Conservation (phyloP, 2,888 invertebrate genomes). For the Agriotes lineatus region DNA sequence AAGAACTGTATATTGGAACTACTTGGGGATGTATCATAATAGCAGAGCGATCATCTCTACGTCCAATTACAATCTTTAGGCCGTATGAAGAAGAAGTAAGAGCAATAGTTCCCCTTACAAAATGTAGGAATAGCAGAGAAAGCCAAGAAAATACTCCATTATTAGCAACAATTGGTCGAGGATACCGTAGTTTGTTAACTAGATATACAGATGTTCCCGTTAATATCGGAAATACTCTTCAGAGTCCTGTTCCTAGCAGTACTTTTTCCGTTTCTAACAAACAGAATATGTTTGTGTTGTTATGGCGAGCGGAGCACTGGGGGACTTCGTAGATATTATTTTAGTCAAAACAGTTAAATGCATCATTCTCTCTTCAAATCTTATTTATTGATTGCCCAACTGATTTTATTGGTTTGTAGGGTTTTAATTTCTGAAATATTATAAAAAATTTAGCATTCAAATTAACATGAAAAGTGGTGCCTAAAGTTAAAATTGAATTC, state of each 20-base stretch:
- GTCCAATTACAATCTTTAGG: slow-evolving; percentile 92
- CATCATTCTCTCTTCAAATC: not conserved
- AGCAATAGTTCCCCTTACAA: slow-evolving; percentile 72
- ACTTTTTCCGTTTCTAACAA: slow-evolving; percentile 49
- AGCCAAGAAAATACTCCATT: slow-evolving; percentile 67
- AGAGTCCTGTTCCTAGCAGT: slow-evolving; percentile 58
- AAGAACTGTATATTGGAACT: slow-evolving; percentile 90
- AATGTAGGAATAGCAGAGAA: slow-evolving; percentile 62
- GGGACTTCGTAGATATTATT: slow-evolving; percentile 61
- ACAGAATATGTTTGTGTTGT: slow-evolving; percentile 73
- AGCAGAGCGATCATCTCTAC: slow-evolving; percentile 82
- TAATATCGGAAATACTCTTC: slow-evolving; percentile 61
- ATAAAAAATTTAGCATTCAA: too few species aligned
- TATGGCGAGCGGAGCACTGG: slow-evolving; percentile 83
- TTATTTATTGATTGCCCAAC: too few species aligned
- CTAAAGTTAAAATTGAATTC: too few species aligned
- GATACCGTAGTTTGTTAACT: slow-evolving; percentile 83
- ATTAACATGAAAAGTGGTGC: too few species aligned
- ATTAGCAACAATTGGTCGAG: slow-evolving; percentile 85
- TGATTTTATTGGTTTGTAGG: too few species aligned
- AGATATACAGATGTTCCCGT: slow-evolving; percentile 72
- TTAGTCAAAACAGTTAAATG: not conserved
- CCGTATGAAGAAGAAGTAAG: slow-evolving; percentile 87
- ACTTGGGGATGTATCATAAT: slow-evolving; percentile 96
- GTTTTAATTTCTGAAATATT: too few species aligned